These are phyloP conservation scores for Anguilla japonica DNA, from an alignment of 2,113 vertebrate species.

Conservation along the genomic window DNA sequence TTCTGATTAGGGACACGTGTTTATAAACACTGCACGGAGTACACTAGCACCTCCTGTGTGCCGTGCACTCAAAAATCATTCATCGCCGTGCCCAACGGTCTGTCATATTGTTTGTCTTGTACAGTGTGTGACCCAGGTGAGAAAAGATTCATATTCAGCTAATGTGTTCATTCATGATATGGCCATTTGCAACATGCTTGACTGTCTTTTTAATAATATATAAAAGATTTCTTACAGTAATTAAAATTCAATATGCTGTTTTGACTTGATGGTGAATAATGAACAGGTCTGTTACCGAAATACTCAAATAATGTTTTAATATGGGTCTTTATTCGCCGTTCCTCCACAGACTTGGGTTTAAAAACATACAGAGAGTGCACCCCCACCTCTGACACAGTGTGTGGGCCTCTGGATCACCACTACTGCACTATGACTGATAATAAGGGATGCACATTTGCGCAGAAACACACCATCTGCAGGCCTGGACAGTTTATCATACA, in stretches of 20 bases:
- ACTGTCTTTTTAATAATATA: not conserved
- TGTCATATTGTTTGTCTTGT: not conserved
- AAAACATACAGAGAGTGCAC: slow-evolving; percentile 28
- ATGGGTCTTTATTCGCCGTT: not conserved
- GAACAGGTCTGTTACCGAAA: not conserved
- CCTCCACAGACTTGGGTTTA: slow-evolving; percentile 31
- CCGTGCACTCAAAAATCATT: not conserved
- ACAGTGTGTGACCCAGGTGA: not conserved
- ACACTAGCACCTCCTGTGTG: not conserved
- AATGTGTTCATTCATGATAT: not conserved
- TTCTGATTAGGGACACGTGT: not conserved
- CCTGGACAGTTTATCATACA: slow-evolving; percentile 38
- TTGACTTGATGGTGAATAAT: not conserved
- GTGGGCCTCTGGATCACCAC: slow-evolving; percentile 34
- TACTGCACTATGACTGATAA: slow-evolving; percentile 29
- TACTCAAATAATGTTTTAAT: not conserved
- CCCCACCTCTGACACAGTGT: slow-evolving; percentile 35
- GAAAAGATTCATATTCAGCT: not conserved
- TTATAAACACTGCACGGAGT: not conserved
- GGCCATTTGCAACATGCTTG: not conserved
- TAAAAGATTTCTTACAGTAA: not conserved
- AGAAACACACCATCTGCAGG: slow-evolving; percentile 32
- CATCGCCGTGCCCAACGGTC: not conserved
- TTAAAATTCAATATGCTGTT: not conserved
- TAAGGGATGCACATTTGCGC: slow-evolving; percentile 31